A percentile compares a stretch with the other conserved stretches of the same genome.
Evolutionary conservation across 2,113 vertebrate genomes (phyloP).

Genomic region (Macrotis lagotis): DNA sequence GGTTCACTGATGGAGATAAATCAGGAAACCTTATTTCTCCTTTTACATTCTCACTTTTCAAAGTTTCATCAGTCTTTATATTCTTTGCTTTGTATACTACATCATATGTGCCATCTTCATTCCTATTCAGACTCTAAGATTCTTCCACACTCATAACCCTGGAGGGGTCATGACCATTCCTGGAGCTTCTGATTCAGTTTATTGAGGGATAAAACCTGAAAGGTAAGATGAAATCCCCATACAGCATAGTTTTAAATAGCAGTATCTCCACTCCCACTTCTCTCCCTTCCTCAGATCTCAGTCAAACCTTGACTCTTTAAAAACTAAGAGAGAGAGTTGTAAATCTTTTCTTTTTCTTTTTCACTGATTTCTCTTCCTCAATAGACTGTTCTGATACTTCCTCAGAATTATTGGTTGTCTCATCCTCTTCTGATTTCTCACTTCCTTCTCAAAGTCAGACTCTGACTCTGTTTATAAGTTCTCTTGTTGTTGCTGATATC

Average conservation of each 20-base stretch:
- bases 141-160: conserved; percentile 97
- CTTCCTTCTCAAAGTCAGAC: conserved; percentile 87
- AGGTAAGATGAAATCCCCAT: conserved; percentile 95
- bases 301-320: conserved; percentile 96
- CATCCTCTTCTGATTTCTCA: conserved; percentile 88
- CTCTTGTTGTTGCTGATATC: conserved; percentile 95
- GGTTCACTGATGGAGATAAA: conserved; percentile 91
- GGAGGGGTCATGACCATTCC: conserved; percentile 94
- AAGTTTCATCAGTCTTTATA: conserved; percentile 98
- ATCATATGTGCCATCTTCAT: conserved; percentile 96
- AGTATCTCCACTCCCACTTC: too few species aligned
- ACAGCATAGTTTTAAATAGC: conserved; percentile 91
- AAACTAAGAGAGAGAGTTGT: conserved; percentile 90
- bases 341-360: conserved; percentile 91
- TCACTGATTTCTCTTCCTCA: too few species aligned
- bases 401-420: conserved; percentile 92
- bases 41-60: conserved; percentile 64
- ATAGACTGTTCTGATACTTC: conserved; percentile 90
- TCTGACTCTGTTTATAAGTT: conserved; percentile 88
- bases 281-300: conserved; percentile 93
- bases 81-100: conserved; percentile 98
- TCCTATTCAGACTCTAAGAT: conserved; percentile 97
- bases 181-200: conserved; percentile 96
- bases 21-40: conserved; percentile 94
- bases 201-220: conserved; percentile 91